Percentiles rank a stretch among this genome's conserved stretches.
Evolutionary conservation across 37 sponge, comb jelly and placozoan species (phyloP).

Genomic region (Haliclona indistincta): DNA sequence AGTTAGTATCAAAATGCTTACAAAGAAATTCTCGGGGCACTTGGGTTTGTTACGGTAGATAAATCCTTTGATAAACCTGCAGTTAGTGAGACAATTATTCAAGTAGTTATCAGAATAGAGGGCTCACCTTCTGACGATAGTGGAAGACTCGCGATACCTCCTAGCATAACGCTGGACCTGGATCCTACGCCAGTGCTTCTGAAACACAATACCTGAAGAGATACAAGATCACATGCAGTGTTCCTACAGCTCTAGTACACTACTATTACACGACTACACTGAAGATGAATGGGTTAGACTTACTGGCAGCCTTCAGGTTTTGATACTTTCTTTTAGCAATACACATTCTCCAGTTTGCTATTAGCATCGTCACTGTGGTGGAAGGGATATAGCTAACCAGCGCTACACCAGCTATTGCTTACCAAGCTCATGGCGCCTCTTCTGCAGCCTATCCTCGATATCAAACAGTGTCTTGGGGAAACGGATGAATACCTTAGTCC

Average conservation of each 20-base stretch:
- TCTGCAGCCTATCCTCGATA: conserved; percentile 72
- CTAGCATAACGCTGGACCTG: conserved; percentile 44
- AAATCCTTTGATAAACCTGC: conserved; percentile 84
- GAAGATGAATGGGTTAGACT: not conserved
- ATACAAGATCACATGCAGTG: no score
- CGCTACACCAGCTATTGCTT: not conserved
- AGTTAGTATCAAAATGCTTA: conserved; percentile 14
- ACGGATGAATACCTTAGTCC: conserved; percentile 82
- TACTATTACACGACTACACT: not conserved
- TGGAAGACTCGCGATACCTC: conserved; percentile 39
- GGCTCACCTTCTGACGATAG: conserved; percentile 54
- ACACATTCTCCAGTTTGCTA: conserved; percentile 65
- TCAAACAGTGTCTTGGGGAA: conserved; percentile 78
- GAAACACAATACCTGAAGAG: conserved; percentile 48
- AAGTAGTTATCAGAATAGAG: no score
- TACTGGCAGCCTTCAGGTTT: conserved; percentile 41
- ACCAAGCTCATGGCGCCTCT: conserved; percentile 74
- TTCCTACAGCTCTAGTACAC: no score
- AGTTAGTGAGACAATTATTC: no score
- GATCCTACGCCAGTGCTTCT: conserved; percentile 68
- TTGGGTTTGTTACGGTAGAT: conserved; percentile 73
- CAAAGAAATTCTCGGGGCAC: conserved; percentile 64
- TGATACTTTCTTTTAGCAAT: conserved; percentile 53
- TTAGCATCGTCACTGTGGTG: conserved; percentile 55
- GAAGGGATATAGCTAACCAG: not conserved